phyloP scores from a whole-genome alignment of 2,113 vertebrate genomes.

The Prinia subflava region DNA sequence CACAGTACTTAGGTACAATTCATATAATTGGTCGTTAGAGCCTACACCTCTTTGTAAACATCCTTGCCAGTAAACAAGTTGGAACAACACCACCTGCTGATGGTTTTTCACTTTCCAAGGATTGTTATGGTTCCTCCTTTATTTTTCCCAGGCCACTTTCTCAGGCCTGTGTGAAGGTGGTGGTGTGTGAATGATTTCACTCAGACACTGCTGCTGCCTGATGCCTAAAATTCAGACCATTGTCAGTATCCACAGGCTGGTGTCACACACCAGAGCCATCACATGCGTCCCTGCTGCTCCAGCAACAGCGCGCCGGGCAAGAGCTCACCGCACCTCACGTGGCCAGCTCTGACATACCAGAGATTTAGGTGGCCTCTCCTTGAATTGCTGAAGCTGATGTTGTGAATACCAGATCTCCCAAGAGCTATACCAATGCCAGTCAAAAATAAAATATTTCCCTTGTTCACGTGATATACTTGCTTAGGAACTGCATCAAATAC shows the following conservation, averaged over 20 bases:
- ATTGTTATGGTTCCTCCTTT: too few relatives aligned
- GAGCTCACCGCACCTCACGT: slow-evolving; percentile 9
- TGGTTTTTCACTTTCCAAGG: too few relatives aligned
- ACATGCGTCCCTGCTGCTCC: slow-evolving; percentile 62
- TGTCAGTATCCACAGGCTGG: not conserved
- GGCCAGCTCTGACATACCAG: not conserved
- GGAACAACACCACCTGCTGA: too few relatives aligned
- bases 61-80: too few relatives aligned
- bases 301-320: not conserved
- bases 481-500: not conserved
- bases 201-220: too few relatives aligned
- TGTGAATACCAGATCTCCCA: not conserved
- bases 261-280: slow-evolving; percentile 26
- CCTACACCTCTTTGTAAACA: too few relatives aligned
- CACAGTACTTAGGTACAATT: too few relatives aligned
- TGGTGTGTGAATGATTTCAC: too few relatives aligned
- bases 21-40: too few relatives aligned
- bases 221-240: too few relatives aligned
- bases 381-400: slow-evolving; percentile 6
- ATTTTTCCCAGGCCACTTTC: too few relatives aligned
- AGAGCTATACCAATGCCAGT: not conserved
- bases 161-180: too few relatives aligned
- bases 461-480: not conserved
- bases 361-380: not conserved
- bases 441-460: not conserved